Evolutionary conservation across 2,888 invertebrate species (phyloP), one percentile per base, ranked within the genome.

Genomic region (Drosophila niveifrons): DNA sequence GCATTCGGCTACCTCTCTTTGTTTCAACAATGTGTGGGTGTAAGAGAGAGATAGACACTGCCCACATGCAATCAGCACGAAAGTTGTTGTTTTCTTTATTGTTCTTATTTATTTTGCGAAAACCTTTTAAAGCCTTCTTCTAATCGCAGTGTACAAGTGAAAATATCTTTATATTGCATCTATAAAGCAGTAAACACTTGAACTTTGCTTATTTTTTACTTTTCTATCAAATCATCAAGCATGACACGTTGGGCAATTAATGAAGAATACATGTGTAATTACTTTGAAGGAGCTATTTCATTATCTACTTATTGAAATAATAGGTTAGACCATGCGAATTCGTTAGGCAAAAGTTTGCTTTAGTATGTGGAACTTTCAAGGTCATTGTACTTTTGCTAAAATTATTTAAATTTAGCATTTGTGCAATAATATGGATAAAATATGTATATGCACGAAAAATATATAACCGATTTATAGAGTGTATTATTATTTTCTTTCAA

Each of bases 151-250:
- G 11, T 17, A 39, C 58, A 63, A 63, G 31, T 51, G 48, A 31
- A 11, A 52, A 55, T 63, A 31, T 61, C 41, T 17, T 17, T 62
- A 18, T 50, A 56, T 39, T 28, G 18, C 11, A 48, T 43, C 44
- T 17, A 43, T 18, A 15, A 56, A 44, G 34, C 17, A 10, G 10
- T 4, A 57, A 9, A 6, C 48, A 56, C 4, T 64, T 64, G 72
- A 17, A 76, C 77, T 64, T 76, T 76, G 77, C n/a, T 15, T 48
- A 15, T 28, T 17, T 36, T 23, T 3, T 23, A 23, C 1, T 23
- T 13, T 36, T 18, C n/a, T 13, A 36, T 18, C 8, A 51, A 55
- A 7, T 58, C 41, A 39, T 15, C 9, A 58, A 17, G 55, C 55
- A 44, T 18, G 18, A 13, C 55, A 56, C 10, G 55, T 2, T n/a